These are phyloP conservation scores for Cheilosia variabilis DNA, from an alignment of 2,888 invertebrate species.

Conservation along the genomic window DNA sequence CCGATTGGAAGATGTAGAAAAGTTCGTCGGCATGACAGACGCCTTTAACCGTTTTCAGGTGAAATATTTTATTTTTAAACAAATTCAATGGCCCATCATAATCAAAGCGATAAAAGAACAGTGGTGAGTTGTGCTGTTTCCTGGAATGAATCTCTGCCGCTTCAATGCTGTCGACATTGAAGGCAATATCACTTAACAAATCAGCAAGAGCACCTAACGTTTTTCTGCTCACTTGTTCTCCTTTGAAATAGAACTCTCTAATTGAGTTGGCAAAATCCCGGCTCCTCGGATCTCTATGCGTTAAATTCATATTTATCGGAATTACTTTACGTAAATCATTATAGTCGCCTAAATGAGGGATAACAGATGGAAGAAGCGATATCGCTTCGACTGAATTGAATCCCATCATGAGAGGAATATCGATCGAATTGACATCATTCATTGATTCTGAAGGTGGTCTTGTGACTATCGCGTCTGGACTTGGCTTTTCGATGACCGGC, in stretches of 20 bases:
- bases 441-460: conserved; percentile 83
- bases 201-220: conserved; percentile 82
- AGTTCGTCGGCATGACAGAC: conserved; percentile 86
- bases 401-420: conserved; percentile 84
- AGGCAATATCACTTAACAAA: conserved; percentile 83
- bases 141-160: conserved; percentile 68
- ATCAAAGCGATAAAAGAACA: conserved; percentile 85
- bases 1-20: conserved; percentile 84
- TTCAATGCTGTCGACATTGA: conserved; percentile 49
- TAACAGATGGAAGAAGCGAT: conserved; percentile 73
- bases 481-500: conserved; percentile 74
- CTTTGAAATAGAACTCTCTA: conserved; percentile 83
- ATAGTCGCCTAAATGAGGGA: conserved; percentile 58
- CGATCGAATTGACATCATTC: conserved; percentile 81
- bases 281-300: conserved; percentile 41
- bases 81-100: conserved; percentile 85
- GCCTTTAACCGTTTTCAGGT: conserved; percentile 83
- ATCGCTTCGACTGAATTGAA: conserved; percentile 84
- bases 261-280: conserved; percentile 62
- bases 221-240: conserved; percentile 81
- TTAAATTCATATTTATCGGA: conserved; percentile 62
- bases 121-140: conserved; percentile 79
- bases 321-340: conserved; percentile 69
- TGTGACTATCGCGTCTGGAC: conserved; percentile 67
- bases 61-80: conserved; percentile 81